Evolutionary conservation across 2,113 vertebrate species (phyloP).

Genomic region (Myxocyprinus asiaticus): DNA sequence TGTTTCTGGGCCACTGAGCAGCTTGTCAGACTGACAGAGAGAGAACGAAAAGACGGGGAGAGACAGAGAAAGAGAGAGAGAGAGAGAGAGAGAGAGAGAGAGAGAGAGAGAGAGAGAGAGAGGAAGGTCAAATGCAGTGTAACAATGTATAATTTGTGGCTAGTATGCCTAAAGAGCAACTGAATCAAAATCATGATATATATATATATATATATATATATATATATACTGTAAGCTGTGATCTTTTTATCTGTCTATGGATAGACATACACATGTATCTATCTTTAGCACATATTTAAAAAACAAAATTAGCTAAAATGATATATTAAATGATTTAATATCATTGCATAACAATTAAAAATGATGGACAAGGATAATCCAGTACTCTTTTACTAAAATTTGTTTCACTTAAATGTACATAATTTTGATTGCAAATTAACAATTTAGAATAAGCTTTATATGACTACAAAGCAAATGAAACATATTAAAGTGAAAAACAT

Average conservation of each 20-base stretch:
- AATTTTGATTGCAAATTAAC: slow-evolving; percentile 51
- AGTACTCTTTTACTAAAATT: no score
- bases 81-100: slow-evolving; percentile 27
- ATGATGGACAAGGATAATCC: background rate
- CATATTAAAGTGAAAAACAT: slow-evolving; percentile 20
- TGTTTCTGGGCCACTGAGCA: slow-evolving; percentile 76
- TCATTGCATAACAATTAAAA: no score
- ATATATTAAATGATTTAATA: no score
- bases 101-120: slow-evolving; percentile 33
- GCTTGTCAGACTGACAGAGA: slow-evolving; percentile 65
- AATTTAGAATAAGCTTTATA: slow-evolving; percentile 61
- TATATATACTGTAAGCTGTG: background rate
- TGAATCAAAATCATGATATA: slow-evolving; percentile 45
- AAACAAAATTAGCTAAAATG: no score
- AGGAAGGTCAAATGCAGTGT: slow-evolving; percentile 34
- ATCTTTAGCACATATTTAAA: no score
- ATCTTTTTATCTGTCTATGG: no score
- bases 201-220: slow-evolving; percentile 43
- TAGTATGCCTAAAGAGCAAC: slow-evolving; percentile 59
- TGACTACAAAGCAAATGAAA: slow-evolving; percentile 56
- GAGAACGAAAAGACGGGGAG: slow-evolving; percentile 30
- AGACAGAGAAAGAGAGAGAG: slow-evolving; percentile 22
- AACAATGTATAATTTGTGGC: slow-evolving; percentile 47
- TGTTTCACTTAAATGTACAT: slow-evolving; percentile 26
- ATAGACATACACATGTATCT: no score